These are phyloP conservation scores for Chesias legatella DNA, from an alignment of 2,888 invertebrate genomes.

Conservation along the genomic window DNA sequence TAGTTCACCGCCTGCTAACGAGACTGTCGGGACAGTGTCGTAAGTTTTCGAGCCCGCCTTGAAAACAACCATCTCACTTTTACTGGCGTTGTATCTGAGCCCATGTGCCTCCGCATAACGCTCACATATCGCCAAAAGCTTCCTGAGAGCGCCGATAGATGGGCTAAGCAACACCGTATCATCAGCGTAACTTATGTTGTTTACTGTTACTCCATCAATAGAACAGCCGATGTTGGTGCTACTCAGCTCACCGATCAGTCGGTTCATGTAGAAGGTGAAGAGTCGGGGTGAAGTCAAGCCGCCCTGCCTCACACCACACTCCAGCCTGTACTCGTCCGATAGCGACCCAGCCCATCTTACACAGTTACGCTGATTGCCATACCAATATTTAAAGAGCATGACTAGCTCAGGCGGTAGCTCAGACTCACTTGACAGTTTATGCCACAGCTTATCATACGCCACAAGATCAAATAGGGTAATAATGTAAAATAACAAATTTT, in stretches of 20 bases:
- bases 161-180: constrained; percentile 10
- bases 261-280: constrained; percentile 1
- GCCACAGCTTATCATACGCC: too few species aligned
- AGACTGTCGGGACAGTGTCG: too few species aligned
- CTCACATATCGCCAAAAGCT: not conserved
- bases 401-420: too few species aligned
- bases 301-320: constrained; percentile 5
- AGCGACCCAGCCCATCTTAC: too few species aligned
- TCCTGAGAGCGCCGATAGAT: constrained; percentile 1
- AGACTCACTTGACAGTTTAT: too few species aligned
- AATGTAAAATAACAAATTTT: too few species aligned
- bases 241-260: constrained; percentile 2
- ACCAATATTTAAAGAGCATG: too few species aligned
- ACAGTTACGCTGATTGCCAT: too few species aligned
- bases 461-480: too few species aligned
- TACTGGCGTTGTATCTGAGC: constrained; percentile 1
- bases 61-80: too few species aligned
- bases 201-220: not conserved
- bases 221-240: constrained; percentile 1
- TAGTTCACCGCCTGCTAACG: too few species aligned
- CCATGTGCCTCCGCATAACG: not conserved
- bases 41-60: too few species aligned
- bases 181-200: constrained; percentile 8
- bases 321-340: not conserved
- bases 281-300: not conserved